A percentile compares a stretch with the other conserved stretches of the same genome.
phyloP scores from a whole-genome alignment of 2,888 invertebrate genomes.

The Seladonia tumulorum region DNA sequence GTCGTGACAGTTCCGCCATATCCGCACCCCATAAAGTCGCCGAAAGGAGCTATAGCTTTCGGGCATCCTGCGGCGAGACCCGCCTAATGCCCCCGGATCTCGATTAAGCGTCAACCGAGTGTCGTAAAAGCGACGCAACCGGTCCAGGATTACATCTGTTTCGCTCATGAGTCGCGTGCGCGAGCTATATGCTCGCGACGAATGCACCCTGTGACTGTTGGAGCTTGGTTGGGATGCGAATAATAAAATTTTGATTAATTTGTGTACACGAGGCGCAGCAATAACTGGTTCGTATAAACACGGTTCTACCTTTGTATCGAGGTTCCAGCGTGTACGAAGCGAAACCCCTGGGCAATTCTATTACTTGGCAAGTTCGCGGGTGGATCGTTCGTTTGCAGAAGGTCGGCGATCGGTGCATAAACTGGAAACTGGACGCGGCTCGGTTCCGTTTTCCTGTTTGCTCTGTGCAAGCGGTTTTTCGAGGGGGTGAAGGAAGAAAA shows the following conservation, averaged over 20 bases:
- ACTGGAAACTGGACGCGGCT: neutral
- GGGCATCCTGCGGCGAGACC: constrained; percentile 16
- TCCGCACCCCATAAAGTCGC: constrained; percentile 43
- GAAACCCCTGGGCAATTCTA: neutral
- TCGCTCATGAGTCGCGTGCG: neutral
- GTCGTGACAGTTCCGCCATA: constrained; percentile 15
- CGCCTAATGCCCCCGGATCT: constrained; percentile 31
- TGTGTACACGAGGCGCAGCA: too few relatives aligned
- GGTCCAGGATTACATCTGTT: constrained; percentile 6
- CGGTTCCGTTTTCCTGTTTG: neutral
- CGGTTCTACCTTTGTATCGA: too few relatives aligned
- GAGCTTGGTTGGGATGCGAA: too few relatives aligned
- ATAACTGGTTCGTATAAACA: too few relatives aligned
- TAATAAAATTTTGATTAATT: too few relatives aligned
- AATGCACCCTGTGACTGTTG: too few relatives aligned
- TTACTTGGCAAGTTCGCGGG: neutral
- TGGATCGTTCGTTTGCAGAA: neutral
- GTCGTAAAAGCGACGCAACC: neutral
- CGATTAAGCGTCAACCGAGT: constrained; percentile 37
- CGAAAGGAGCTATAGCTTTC: constrained; percentile 28
- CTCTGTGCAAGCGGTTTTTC: constrained; percentile 12
- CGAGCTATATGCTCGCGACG: neutral
- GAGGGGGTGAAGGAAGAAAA: neutral
- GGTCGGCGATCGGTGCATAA: neutral
- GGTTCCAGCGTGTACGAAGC: too few relatives aligned